Base-by-base conservation (phyloP, 1,140 invertebrate genomes). In the Ceratina calcarata region DNA sequence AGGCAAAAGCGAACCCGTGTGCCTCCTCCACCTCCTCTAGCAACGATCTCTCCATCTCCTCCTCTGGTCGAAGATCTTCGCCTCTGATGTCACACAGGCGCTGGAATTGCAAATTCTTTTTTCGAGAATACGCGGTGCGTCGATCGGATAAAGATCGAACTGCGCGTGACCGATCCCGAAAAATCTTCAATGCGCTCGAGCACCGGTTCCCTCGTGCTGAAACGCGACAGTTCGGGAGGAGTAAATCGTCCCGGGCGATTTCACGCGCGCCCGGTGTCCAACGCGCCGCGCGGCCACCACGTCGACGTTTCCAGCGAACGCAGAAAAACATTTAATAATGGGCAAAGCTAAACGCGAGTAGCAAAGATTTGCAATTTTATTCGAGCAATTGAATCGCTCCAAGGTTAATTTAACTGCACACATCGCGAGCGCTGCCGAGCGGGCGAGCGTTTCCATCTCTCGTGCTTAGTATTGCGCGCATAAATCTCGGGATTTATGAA, bases 1-100 rank as follows among this genome's bases (percentile, higher is more conserved):
- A 88, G 82, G 90, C 90, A 89, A 89, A 91, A 89, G 90, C 90
- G 88, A 91, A 88, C 90, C 89, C 90, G 90, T 89, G 89, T 91
- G 87, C 90, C 82, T 80, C 81, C 87, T 91, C 87, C 87, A 89
- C 86, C 89, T 87, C 80, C 66, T 65, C 62, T 69, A 78, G 68
- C 80, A 64, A 78, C 80, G 76, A 78, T 64, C 64, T 64, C 64
- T 81, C 67, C 67, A 62, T 65, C 69, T 74, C 74, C 80, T 81
- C 78, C 64, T 72, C 66, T 70, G 62, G 77, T 55, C 49, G 60
- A 49, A 79, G 83, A 81, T 84, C 81, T 72, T 81, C 81, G 78
- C 71, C 74, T 79, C 77, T 71, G 87, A 86, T 82, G 84, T 85
- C 84, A 85, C 73, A 67, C 67, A 70, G 4, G 27, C 32, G 45